These are phyloP conservation scores for Arothron firmamentum DNA, from an alignment of 2,113 vertebrate species.

Conservation along the genomic window DNA sequence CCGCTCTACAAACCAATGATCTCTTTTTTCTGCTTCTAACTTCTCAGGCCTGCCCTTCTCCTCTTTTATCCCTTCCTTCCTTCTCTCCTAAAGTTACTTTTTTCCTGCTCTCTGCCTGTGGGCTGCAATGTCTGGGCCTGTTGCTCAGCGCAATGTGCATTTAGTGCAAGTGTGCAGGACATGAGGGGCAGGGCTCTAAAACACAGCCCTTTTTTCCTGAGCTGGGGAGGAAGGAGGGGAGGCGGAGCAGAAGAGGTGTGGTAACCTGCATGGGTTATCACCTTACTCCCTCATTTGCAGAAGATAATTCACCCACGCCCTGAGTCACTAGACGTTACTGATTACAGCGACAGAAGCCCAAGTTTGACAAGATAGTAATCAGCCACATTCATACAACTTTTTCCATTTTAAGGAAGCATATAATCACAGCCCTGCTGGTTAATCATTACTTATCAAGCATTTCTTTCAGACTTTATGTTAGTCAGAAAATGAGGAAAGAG, in stretches of 20 bases:
- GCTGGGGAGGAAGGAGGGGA: slow-evolving; percentile 17
- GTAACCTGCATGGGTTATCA: slow-evolving; percentile 39
- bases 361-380: too few species aligned
- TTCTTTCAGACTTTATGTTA: slow-evolving; percentile 33
- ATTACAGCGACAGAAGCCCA: not conserved
- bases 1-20: slow-evolving; percentile 44
- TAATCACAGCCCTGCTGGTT: slow-evolving; percentile 4
- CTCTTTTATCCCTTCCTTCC: slow-evolving; percentile 45
- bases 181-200: slow-evolving; percentile 44
- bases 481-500: slow-evolving; percentile 19
- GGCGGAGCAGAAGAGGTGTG: slow-evolving; percentile 60
- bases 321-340: slow-evolving; percentile 9
- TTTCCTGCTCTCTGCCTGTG: slow-evolving; percentile 63
- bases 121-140: slow-evolving; percentile 68
- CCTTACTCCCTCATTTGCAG: slow-evolving; percentile 28
- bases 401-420: too few species aligned
- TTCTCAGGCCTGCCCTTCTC: slow-evolving; percentile 42
- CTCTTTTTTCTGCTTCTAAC: slow-evolving; percentile 20
- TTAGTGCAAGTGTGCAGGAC: slow-evolving; percentile 53
- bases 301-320: slow-evolving; percentile 15
- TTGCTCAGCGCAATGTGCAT: slow-evolving; percentile 57
- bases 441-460: slow-evolving; percentile 50
- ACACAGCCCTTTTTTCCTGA: slow-evolving; percentile 54
- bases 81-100: slow-evolving; percentile 40
- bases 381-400: too few species aligned